These are phyloP conservation scores for Apamea monoglypha DNA, from an alignment of 2,888 invertebrate genomes.

Conservation along the genomic window DNA sequence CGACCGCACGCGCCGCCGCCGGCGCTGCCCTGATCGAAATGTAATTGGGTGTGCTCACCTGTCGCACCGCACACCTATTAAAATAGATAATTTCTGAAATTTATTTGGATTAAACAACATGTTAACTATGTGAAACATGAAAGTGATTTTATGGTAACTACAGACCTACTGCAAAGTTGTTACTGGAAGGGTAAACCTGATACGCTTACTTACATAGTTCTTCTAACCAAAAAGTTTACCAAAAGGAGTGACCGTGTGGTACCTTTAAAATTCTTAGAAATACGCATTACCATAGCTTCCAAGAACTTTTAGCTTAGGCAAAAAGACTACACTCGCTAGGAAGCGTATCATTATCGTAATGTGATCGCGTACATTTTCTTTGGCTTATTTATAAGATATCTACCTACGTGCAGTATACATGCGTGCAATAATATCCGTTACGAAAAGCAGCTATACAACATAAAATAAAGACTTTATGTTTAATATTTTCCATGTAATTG, in stretches of 20 bases:
- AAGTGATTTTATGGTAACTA: neutral
- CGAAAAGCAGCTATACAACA: neutral
- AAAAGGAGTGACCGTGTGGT: neutral
- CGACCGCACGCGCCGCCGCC: slow-evolving; percentile 81
- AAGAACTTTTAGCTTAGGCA: neutral
- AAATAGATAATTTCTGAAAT: slow-evolving; percentile 65
- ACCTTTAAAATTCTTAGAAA: neutral
- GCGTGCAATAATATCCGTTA: neutral
- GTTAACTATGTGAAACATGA: neutral
- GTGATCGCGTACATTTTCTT: slow-evolving; percentile 7
- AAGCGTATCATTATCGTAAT: slow-evolving; percentile 6
- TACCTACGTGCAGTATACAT: neutral
- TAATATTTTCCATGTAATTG: neutral
- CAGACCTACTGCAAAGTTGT: neutral
- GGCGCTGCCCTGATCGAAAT: slow-evolving; percentile 83
- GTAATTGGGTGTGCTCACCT: slow-evolving; percentile 86
- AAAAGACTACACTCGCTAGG: neutral
- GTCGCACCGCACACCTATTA: slow-evolving; percentile 74
- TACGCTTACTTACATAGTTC: neutral
- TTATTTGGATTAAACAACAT: slow-evolving; percentile 25
- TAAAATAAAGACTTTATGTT: neutral
- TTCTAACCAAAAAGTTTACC: neutral
- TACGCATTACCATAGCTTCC: neutral
- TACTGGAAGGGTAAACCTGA: neutral
- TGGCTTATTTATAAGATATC: neutral